Percentiles rank a stretch among this genome's conserved stretches.
Conservation (phyloP, 53 echinoderm and acorn worm species). For the Apostichopus leukothele region DNA sequence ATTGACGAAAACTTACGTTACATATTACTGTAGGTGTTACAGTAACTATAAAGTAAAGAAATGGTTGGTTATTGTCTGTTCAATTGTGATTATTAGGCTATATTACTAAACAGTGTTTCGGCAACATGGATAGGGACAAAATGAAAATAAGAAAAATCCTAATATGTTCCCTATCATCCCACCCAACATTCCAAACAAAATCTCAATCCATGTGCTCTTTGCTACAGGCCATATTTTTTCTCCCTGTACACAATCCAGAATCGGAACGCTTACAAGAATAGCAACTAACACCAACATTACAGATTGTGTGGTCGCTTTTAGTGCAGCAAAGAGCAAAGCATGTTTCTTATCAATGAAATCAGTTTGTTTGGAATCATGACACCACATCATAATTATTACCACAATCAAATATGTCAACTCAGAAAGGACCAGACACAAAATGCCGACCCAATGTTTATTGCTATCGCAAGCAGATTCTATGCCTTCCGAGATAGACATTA, state of each 20-base stretch:
- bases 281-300: not conserved
- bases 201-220: not conserved
- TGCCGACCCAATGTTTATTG: not conserved
- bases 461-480: not conserved
- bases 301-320: not conserved
- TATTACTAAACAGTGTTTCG: too few relatives aligned
- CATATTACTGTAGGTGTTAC: too few relatives aligned
- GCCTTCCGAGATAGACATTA: constrained; percentile 1
- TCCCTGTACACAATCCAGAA: not conserved
- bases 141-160: not conserved
- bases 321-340: not conserved
- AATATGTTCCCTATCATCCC: not conserved
- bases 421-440: not conserved
- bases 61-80: too few relatives aligned
- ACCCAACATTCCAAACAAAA: not conserved
- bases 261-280: not conserved
- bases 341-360: not conserved
- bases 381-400: not conserved
- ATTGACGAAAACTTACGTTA: too few relatives aligned
- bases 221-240: not conserved
- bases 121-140: not conserved
- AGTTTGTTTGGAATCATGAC: not conserved
- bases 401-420: not conserved
- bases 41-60: too few relatives aligned
- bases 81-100: too few relatives aligned